phyloP scores from a whole-genome alignment of 2,797 vertebrate genomes.

The Scolopax bukidnonensis region DNA sequence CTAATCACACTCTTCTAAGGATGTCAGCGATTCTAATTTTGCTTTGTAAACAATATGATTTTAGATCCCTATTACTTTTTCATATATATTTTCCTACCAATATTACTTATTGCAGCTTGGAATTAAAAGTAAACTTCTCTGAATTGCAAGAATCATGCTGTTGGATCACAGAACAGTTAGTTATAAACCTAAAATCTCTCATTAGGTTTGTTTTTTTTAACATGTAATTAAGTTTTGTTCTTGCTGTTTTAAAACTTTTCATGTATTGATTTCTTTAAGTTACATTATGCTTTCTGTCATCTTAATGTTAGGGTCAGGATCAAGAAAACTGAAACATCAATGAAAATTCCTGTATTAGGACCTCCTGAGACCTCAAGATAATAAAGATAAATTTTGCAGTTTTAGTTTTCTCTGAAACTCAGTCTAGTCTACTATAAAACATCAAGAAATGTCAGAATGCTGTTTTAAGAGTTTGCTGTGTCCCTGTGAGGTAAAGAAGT shows the following conservation, averaged over 20 bases:
- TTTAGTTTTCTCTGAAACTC: slow-evolving; percentile 4
- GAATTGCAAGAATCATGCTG: neutral
- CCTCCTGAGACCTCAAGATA: slow-evolving; percentile 13
- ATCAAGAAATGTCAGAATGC: neutral
- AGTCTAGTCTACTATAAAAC: neutral
- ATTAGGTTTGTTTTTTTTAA: neutral
- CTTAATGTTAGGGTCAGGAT: neutral
- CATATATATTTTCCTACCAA: neutral
- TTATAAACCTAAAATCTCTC: neutral
- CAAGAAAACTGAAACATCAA: neutral
- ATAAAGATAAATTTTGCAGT: neutral
- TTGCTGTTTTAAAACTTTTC: neutral
- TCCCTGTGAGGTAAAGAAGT: neutral
- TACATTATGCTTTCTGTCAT: neutral
- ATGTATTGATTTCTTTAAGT: neutral
- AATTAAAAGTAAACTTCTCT: neutral
- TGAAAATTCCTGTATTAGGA: neutral
- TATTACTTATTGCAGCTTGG: neutral
- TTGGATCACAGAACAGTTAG: neutral
- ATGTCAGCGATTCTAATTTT: neutral
- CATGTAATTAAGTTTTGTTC: neutral
- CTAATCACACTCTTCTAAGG: neutral
- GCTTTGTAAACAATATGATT: neutral
- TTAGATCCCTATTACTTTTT: neutral
- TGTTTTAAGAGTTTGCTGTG: neutral